phyloP scores from a whole-genome alignment of 2,113 vertebrate species.

The Bungarus multicinctus region DNA sequence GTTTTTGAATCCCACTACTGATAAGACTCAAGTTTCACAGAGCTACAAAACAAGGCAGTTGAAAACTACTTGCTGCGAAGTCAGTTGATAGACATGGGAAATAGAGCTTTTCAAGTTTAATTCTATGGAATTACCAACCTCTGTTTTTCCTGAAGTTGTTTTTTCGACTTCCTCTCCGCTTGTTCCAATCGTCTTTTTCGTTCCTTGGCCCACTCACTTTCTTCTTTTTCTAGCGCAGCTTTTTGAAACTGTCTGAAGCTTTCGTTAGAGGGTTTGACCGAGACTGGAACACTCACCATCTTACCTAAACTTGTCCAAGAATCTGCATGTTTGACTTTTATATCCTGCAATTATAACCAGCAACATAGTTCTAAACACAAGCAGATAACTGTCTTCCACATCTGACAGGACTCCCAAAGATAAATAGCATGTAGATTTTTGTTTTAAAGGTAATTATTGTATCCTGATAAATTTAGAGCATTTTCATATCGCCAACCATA shows the following conservation, averaged over 20 bases:
- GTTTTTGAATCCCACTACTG: too few relatives aligned
- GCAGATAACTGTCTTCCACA: neutral
- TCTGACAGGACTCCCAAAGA: neutral
- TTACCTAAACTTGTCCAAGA: slow-evolving; percentile 86
- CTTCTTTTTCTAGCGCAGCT: slow-evolving; percentile 81
- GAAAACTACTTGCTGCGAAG: neutral
- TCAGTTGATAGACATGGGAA: neutral
- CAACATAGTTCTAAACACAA: neutral
- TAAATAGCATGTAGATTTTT: neutral
- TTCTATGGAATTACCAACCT: slow-evolving; percentile 53
- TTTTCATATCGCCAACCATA: neutral
- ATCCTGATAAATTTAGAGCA: neutral
- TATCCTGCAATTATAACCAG: slow-evolving; percentile 68
- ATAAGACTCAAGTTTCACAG: too few relatives aligned
- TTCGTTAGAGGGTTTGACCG: slow-evolving; percentile 80
- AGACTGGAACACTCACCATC: slow-evolving; percentile 56
- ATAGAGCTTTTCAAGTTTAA: slow-evolving; percentile 6
- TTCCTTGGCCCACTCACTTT: slow-evolving; percentile 66
- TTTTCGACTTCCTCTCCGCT: slow-evolving; percentile 52
- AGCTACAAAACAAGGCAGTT: slow-evolving; percentile 3
- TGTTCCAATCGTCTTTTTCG: slow-evolving; percentile 63
- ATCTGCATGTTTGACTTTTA: slow-evolving; percentile 76
- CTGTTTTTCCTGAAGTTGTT: slow-evolving; percentile 37
- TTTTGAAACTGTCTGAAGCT: slow-evolving; percentile 86
- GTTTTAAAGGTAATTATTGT: neutral